These are phyloP conservation scores for Esox masquinongy DNA, from an alignment of 2,797 vertebrate genomes.

Conservation along the genomic window DNA sequence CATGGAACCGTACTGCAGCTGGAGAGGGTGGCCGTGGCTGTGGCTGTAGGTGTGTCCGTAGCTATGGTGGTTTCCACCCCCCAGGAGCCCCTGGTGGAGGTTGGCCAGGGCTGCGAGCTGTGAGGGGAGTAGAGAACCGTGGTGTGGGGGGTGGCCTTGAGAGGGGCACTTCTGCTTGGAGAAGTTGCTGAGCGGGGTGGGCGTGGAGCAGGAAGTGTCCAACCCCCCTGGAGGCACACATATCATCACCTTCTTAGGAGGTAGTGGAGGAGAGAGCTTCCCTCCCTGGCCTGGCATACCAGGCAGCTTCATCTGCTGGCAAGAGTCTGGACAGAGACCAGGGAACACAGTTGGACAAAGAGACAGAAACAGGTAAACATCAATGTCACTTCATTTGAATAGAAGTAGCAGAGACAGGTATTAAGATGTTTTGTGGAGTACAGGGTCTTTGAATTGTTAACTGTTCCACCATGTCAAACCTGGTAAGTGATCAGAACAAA, in stretches of 20 bases:
- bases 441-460: not conserved
- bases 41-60: not conserved
- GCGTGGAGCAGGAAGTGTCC: conserved; percentile 76
- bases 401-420: not conserved
- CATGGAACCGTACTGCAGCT: conserved; percentile 89
- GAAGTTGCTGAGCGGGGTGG: conserved; percentile 74
- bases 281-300: conserved; percentile 86
- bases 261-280: conserved; percentile 96
- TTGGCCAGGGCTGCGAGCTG: conserved; percentile 75
- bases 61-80: not conserved
- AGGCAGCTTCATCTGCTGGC: conserved; percentile 93
- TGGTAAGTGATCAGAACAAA: not conserved
- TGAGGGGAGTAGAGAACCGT: conserved; percentile 85
- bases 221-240: conserved; percentile 90
- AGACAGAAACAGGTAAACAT: not conserved
- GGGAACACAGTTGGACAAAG: not conserved
- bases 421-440: not conserved
- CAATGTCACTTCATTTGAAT: not conserved
- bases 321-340: conserved; percentile 79
- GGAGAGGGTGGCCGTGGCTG: conserved; percentile 79
- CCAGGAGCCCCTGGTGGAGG: conserved; percentile 43
- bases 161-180: conserved; percentile 86
- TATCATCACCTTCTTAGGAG: conserved; percentile 99
- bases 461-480: not conserved
- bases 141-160: conserved; percentile 78